Base-by-base conservation (phyloP, 2,113 vertebrate genomes). In the Equus quagga region DNA sequence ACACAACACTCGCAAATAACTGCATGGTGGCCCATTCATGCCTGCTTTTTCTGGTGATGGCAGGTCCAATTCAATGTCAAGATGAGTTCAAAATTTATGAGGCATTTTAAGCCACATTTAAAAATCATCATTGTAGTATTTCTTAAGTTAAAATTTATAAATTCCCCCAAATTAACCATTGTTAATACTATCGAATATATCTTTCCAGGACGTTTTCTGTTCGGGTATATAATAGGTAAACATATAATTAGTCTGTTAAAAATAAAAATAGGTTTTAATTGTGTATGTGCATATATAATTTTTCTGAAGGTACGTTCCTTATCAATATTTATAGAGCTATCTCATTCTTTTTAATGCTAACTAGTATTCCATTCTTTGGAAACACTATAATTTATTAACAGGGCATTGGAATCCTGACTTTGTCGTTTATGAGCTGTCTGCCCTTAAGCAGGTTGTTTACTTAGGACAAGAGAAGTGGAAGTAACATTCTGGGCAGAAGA, bases 401-500 rank as follows among this genome's bases (percentile, higher is more conserved):
- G 64, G 36, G 12, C 18, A 56, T 58, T 80, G 24, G 64, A 85
- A 86, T 86, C 64, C 73, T 86, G 49, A 75, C 49, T 73, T 84
- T 49, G 49, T 5, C 10, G 1, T 81, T 64, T 58, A 36, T 75
- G 46, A 82, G 46, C 58, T 58, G 28, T n/a, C 56, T 64, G 28
- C 36, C 73, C 14, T 58, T 64, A 46, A 0, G 13, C 33, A 44
- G 13, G 86, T 87, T 60, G 60, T 65, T 80, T 67, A 64, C 24
- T 67, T 60, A 75, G 87, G 26, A 73, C 58, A 94, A 33, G 36
- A 67, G 41, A 73, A 86, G 56, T 72, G 23, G 73, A 87, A 75
- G 49, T 23, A 86, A 60, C 26, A 60, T 67, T 86, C 19, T 46
- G 67, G 81, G 81, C n/a, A 73, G 58, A 75, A 80, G 75, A 81